phyloP scores from a whole-genome alignment of 2,888 invertebrate genomes.

The Ophion obscuratus region DNA sequence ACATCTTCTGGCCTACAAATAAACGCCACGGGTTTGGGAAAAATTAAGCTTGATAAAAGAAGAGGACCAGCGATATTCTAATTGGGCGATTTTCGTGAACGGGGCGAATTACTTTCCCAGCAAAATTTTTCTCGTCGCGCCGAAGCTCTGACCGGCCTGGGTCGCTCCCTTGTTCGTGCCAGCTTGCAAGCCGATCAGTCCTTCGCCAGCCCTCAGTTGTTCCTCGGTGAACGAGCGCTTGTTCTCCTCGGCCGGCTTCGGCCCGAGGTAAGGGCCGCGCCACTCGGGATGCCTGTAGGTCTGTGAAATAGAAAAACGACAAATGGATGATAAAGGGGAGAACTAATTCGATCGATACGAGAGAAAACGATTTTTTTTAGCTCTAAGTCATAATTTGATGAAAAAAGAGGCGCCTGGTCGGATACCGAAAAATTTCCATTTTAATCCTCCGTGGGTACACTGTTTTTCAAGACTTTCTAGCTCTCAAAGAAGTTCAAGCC shows the following conservation, averaged over 20 bases:
- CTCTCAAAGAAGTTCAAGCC: too few relatives aligned
- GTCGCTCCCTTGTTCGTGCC: conserved; percentile 94
- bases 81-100: neutral
- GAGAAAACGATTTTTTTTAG: neutral
- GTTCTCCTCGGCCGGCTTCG: conserved; percentile 93
- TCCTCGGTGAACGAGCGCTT: conserved; percentile 86
- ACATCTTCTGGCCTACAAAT: neutral
- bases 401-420: neutral
- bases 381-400: neutral
- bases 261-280: conserved; percentile 93
- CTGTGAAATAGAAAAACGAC: conserved; percentile 79
- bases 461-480: too few relatives aligned
- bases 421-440: too few relatives aligned
- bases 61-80: neutral
- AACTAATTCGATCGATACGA: neutral
- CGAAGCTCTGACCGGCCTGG: conserved; percentile 94
- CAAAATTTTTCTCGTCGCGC: conserved; percentile 93
- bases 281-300: conserved; percentile 93
- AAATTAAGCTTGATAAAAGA: neutral
- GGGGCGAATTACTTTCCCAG: conserved; percentile 87
- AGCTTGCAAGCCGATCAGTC: conserved; percentile 94
- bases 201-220: conserved; percentile 91
- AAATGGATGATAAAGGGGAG: neutral
- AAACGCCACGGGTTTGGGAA: neutral
- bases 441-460: too few relatives aligned